These are phyloP conservation scores for Drosophila kikkawai DNA, from an alignment of 1,140 invertebrate species.

Conservation along the genomic window DNA sequence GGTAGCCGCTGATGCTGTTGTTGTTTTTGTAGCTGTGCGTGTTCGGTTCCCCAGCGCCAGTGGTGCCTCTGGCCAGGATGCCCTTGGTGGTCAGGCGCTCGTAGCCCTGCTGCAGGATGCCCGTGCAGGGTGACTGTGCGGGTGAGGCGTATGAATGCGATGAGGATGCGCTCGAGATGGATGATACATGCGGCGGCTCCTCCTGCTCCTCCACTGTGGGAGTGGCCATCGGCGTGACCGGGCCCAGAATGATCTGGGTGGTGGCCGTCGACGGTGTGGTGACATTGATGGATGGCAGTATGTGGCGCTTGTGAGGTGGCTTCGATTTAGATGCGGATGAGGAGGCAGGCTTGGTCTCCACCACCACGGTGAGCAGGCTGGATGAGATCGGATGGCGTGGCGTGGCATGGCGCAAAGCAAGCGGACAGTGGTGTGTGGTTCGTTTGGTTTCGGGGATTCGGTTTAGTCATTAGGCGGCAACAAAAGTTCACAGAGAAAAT, in stretches of 20 bases:
- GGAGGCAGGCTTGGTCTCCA: constrained; percentile 21
- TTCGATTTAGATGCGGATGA: constrained; percentile 47
- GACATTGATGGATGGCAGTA: constrained; percentile 77
- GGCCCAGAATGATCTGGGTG: constrained; percentile 74
- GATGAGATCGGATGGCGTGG: constrained; percentile 29
- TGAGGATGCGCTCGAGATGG: constrained; percentile 58
- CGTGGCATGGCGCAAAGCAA: constrained; percentile 56
- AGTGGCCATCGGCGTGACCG: constrained; percentile 40
- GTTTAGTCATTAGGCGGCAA: constrained; percentile 63
- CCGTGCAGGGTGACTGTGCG: constrained; percentile 51
- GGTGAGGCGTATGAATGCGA: constrained; percentile 67
- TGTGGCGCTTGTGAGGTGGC: constrained; percentile 66
- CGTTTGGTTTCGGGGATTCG: constrained; percentile 27
- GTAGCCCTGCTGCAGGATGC: constrained; percentile 39
- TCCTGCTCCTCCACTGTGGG: constrained; percentile 21
- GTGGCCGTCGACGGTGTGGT: constrained; percentile 76
- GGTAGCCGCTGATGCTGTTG: constrained; percentile 68
- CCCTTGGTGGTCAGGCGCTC: constrained; percentile 70
- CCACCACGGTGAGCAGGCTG: constrained; percentile 56
- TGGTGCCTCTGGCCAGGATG: constrained; percentile 58
- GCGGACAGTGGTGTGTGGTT: constrained; percentile 47
- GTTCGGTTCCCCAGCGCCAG: constrained; percentile 1
- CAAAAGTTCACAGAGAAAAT: constrained; percentile 78
- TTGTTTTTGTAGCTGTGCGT: constrained; percentile 45
- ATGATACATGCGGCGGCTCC: constrained; percentile 32